Conservation (phyloP, 2,888 invertebrate species). For the Euproctis similis region DNA sequence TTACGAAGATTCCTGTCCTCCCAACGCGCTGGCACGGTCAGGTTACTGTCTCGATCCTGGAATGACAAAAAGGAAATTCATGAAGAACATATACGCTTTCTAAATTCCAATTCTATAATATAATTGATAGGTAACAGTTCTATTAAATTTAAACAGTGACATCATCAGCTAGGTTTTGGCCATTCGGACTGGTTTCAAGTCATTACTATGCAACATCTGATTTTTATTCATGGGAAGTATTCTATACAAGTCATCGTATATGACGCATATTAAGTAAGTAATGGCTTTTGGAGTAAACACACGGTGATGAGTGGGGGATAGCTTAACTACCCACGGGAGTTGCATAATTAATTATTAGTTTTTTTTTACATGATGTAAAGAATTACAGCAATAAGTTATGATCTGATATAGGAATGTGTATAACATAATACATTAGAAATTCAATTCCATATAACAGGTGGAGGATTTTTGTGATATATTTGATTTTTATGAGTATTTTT, state of each 20-base stretch:
- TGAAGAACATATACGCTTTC: neutral
- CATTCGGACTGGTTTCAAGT: constrained; percentile 10
- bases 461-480: too few relatives aligned
- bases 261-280: constrained; percentile 14
- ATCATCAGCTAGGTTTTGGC: constrained; percentile 4
- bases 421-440: too few relatives aligned
- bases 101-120: too few relatives aligned
- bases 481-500: too few relatives aligned
- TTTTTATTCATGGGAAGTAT: constrained; percentile 15
- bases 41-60: constrained; percentile 78
- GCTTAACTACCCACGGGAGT: too few relatives aligned
- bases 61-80: constrained; percentile 28
- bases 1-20: constrained; percentile 79
- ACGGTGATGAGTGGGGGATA: too few relatives aligned
- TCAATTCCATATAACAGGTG: too few relatives aligned
- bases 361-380: neutral
- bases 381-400: neutral
- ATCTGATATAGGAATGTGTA: too few relatives aligned
- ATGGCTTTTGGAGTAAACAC: too few relatives aligned
- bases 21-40: constrained; percentile 80
- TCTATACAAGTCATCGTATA: constrained; percentile 4
- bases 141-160: too few relatives aligned
- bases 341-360: too few relatives aligned
- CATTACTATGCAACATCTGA: constrained; percentile 16
- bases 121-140: too few relatives aligned